Evolutionary conservation across 2,113 vertebrate species (phyloP), one percentile per base, ranked within the genome.

Genomic region (Erinaceus europaeus): DNA sequence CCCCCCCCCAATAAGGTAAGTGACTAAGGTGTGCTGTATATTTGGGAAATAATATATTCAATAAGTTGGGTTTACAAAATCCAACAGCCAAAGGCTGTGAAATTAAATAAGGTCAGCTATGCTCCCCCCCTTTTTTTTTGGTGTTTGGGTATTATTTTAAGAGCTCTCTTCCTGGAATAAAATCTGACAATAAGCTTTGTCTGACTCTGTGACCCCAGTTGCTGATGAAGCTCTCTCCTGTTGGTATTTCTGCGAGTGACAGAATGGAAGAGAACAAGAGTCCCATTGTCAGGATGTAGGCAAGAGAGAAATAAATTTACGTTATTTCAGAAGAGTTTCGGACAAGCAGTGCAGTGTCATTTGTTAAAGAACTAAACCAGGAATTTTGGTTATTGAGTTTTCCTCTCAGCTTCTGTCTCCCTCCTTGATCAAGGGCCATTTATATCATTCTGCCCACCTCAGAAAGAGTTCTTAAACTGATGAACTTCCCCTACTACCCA

Each of bases 171-270:
- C 79, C 88, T 84, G 79, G 86, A 92, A 95, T 92, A 92, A 92
- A 95, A 93, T 84, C 83, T 79, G 88, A 91, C 93, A 93, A 90
- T 91, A 87, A 76, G 90, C 86, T 93, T 92, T 94, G 88, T 87
- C 90, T 93, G 91, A 93, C 90, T 86, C 52, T 8, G 10, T 57
- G 90, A 94, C 91, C 88, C 36, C 14, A 20, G 40, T 36, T 73
- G 74, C 81, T 92, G 76, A 93, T 55, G 94, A 88, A 84, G 88
- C 38, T 85, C 77, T 80, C 91, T 80, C 27, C 6, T 78, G 48
- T 77, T 88, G 74, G 85, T 84, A 83, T 90, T 94, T 92, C 88
- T 93, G 84, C 78, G 76, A 88, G 48, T 48, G 75, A 90, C 75
- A 92, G 42, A 88, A 79, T 23, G 25, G 68, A 64, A 89, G 40